Base-by-base conservation (phyloP, 2,797 vertebrate species). In the Muscicapa striata region DNA sequence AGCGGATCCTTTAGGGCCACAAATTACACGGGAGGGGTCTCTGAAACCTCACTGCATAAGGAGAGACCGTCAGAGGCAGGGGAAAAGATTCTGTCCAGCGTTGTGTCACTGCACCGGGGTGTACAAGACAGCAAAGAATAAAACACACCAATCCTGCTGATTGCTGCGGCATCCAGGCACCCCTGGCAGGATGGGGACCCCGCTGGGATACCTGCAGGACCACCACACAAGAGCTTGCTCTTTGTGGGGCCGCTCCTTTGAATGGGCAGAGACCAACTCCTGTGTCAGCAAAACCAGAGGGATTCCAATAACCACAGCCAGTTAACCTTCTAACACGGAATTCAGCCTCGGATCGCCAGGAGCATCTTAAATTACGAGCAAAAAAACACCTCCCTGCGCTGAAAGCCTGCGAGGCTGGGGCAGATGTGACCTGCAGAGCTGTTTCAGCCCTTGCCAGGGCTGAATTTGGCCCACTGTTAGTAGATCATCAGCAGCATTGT, bases 251-350 rank as follows among this genome's bases (percentile, higher is more conserved):
- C 0, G 15, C 85, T 74, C 23, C 45, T 84, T 24, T 40, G 90
- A 67, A 36, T 1, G 43, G 80, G 43, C 73, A 88, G 84, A 29
- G 58, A 51, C 58, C 67, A 45, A 15, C 52, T 87, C 84, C 67
- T 73, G 63, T 59, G 67, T 84, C 92, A 95, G 86, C 93, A 95
- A 66, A 94, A 84, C 45, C 90, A 41, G 59, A 73, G 83, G 67
- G 90, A 94, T 73, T 86, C 74, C 89, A 76, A 86, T 72, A 68
- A 58, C 80, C 70, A 38, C 70, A 75, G 78, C 88, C 88, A 57
- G 86, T 84, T 91, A 88, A 90, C 91, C 83, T 94, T 34, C 64
- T 24, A 70, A 48, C 54, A 57, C 55, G 1, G 32, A 67, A 15
- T 48, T 88, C 41, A 15, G 84, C 38, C 77, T 68, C 49, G 12